Evolutionary conservation across 1,140 invertebrate species (phyloP).

Genomic region (Drosophila kepulauana): DNA sequence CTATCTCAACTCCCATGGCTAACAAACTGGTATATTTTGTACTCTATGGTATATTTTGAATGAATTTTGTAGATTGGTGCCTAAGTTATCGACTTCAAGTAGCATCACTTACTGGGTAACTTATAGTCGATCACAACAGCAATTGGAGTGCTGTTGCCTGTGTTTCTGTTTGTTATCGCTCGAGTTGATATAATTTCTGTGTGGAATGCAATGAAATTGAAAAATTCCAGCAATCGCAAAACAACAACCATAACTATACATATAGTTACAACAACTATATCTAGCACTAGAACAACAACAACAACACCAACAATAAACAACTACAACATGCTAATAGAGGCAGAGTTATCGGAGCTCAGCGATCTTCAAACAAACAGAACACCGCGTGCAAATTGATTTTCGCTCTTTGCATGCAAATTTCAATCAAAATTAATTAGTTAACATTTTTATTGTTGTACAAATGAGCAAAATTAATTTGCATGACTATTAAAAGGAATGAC

Average conservation of each 20-base stretch:
- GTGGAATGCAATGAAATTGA: slow-evolving; percentile 47
- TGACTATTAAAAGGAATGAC: slow-evolving; percentile 83
- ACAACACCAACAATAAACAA: slow-evolving; percentile 6
- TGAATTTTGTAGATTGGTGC: too few species aligned
- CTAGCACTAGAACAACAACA: neutral
- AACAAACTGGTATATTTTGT: too few species aligned
- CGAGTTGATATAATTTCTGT: slow-evolving; percentile 31
- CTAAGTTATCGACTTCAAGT: too few species aligned
- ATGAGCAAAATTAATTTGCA: slow-evolving; percentile 84
- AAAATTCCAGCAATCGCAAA: slow-evolving; percentile 23
- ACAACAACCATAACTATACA: neutral
- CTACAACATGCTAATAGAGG: slow-evolving; percentile 28
- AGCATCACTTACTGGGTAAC: neutral
- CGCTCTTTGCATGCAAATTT: slow-evolving; percentile 84
- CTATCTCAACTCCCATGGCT: too few species aligned
- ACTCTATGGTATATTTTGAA: too few species aligned
- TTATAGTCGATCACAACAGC: neutral
- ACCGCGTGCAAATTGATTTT: slow-evolving; percentile 81
- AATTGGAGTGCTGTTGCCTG: neutral
- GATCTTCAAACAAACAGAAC: slow-evolving; percentile 51
- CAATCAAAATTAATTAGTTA: slow-evolving; percentile 85
- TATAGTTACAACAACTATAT: neutral
- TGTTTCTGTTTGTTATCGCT: slow-evolving; percentile 29
- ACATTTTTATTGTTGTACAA: slow-evolving; percentile 85
- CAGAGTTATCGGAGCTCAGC: slow-evolving; percentile 52